These are phyloP conservation scores for Littorina saxatilis DNA, from an alignment of 1,140 invertebrate species.

Conservation along the genomic window DNA sequence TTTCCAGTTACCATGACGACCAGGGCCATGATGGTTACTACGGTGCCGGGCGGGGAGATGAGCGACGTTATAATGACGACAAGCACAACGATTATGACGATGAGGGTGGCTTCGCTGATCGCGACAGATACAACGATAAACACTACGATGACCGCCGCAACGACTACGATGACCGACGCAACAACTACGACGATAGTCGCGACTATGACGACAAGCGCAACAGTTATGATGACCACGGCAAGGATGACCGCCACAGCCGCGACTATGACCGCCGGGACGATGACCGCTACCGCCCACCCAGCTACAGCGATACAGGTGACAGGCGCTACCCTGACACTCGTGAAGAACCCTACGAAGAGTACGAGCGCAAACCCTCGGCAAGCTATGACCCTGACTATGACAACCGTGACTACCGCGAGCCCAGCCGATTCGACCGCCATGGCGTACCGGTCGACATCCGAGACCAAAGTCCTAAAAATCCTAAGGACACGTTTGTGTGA, in stretches of 20 bases:
- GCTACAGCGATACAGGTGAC: neutral
- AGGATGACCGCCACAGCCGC: slow-evolving; percentile 37
- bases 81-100: slow-evolving; percentile 24
- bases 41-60: neutral
- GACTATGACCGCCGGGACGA: slow-evolving; percentile 35
- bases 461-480: neutral
- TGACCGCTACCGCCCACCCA: slow-evolving; percentile 13
- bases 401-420: slow-evolving; percentile 32
- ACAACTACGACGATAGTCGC: slow-evolving; percentile 43
- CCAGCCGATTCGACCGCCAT: slow-evolving; percentile 26
- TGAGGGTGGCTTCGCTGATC: no score
- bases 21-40: neutral
- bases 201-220: slow-evolving; percentile 43
- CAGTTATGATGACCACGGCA: slow-evolving; percentile 32
- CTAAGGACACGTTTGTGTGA: slow-evolving; percentile 21
- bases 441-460: slow-evolving; percentile 6
- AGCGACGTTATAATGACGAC: no score
- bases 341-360: slow-evolving; percentile 31
- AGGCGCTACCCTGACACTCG: neutral
- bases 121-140: slow-evolving; percentile 34
- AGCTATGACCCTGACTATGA: slow-evolving; percentile 37
- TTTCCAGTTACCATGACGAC: neutral
- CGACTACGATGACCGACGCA: slow-evolving; percentile 30
- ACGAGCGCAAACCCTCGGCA: slow-evolving; percentile 31
- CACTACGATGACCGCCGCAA: slow-evolving; percentile 43